Conservation (phyloP, 2,113 vertebrate species). For the Bombycilla garrulus region DNA sequence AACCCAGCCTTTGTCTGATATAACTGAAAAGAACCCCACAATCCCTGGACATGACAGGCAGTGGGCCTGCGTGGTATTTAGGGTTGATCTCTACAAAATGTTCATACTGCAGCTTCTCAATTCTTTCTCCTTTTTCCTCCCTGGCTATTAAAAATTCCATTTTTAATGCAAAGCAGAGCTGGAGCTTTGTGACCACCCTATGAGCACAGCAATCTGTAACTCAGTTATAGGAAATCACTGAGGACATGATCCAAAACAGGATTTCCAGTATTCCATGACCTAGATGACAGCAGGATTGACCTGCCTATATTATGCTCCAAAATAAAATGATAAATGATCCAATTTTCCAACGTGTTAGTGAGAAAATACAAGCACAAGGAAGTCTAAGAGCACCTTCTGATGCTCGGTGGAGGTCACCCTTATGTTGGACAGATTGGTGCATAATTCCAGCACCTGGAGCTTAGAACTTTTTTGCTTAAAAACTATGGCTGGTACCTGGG, state of each 20-base stretch:
- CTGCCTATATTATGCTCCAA: background rate
- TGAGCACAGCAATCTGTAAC: background rate
- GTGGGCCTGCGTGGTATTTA: accelerated
- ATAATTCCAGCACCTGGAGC: background rate
- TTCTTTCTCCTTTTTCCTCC: background rate
- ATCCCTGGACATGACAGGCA: background rate
- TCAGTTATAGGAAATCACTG: background rate
- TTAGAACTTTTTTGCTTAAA: background rate
- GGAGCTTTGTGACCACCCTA: background rate
- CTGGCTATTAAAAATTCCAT: constrained; percentile 32
- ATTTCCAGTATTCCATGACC: background rate
- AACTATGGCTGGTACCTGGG: background rate
- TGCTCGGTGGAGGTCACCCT: background rate
- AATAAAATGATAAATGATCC: background rate
- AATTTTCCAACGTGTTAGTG: background rate
- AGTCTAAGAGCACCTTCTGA: background rate
- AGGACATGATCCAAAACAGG: background rate
- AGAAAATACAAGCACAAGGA: background rate
- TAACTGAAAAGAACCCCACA: background rate
- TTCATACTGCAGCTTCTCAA: background rate
- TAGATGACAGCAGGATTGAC: background rate
- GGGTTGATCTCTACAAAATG: background rate
- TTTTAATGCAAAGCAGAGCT: constrained; percentile 41
- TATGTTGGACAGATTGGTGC: accelerated
- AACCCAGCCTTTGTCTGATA: background rate